Percentiles rank a stretch among this genome's conserved stretches.
These are phyloP conservation scores for Caenorhabditis imperialis DNA, from an alignment of 2,888 invertebrate species.

Conservation along the genomic window DNA sequence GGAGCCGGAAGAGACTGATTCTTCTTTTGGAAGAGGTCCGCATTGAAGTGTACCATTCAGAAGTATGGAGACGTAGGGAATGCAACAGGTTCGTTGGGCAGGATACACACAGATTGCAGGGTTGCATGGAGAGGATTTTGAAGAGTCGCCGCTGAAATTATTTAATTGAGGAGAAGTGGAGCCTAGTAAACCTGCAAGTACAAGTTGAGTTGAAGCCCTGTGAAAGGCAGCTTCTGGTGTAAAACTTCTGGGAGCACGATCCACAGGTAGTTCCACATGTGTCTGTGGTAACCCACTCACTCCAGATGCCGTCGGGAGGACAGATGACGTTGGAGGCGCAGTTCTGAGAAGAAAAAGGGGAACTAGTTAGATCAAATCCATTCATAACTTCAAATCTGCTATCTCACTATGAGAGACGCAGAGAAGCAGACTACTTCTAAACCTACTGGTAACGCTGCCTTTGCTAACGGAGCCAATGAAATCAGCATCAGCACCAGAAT, in stretches of 20 bases:
- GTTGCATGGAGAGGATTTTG: conserved; percentile 8
- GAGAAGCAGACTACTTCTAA: no score
- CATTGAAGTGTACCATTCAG: neutral
- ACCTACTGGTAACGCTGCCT: no score
- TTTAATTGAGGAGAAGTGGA: no score
- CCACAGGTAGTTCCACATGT: conserved; percentile 17
- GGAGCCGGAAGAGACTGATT: neutral
- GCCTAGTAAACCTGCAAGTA: no score
- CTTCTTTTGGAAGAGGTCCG: neutral
- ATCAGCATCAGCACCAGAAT: no score
- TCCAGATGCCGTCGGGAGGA: conserved; percentile 33
- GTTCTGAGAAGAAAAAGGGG: no score
- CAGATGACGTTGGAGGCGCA: conserved; percentile 20
- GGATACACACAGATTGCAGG: conserved; percentile 14
- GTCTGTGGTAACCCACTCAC: conserved; percentile 14
- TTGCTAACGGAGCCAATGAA: no score
- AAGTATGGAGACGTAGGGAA: conserved; percentile 15
- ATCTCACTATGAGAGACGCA: no score
- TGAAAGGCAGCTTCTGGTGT: conserved; percentile 12
- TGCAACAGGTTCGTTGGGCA: conserved; percentile 27
- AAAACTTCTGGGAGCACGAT: conserved; percentile 9
- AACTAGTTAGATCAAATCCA: no score
- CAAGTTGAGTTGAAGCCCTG: conserved; percentile 12
- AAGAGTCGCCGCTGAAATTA: no score
- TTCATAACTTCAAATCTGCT: no score